Evolutionary conservation across 2,888 invertebrate genomes (phyloP).

Genomic region (Sinopyrophorus schimmeli): DNA sequence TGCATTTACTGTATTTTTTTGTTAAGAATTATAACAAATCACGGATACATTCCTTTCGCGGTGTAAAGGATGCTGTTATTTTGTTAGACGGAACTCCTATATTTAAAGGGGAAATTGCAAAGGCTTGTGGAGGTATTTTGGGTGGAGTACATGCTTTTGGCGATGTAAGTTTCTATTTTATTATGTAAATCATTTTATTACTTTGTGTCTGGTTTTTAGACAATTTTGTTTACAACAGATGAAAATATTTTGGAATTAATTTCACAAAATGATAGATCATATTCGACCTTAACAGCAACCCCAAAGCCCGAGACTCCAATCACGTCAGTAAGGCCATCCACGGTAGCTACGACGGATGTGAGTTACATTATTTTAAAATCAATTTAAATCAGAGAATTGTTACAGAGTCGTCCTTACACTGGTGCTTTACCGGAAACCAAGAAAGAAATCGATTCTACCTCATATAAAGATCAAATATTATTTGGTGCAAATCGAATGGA

Average conservation of each 20-base stretch:
- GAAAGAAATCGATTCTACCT: not conserved
- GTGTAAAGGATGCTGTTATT: conserved; percentile 72
- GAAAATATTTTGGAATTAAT: conserved; percentile 70
- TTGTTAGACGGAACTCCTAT: conserved; percentile 68
- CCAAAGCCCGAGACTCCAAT: conserved; percentile 40
- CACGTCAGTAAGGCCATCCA: conserved; percentile 62
- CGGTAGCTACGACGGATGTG: conserved; percentile 42
- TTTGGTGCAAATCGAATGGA: conserved; percentile 54
- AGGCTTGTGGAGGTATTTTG: conserved; percentile 73
- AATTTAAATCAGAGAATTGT: not conserved
- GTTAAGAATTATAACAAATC: conserved; percentile 93
- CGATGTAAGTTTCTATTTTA: conserved; percentile 60
- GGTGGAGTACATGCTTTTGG: conserved; percentile 72
- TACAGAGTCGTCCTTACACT: conserved; percentile 32
- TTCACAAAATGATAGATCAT: conserved; percentile 58
- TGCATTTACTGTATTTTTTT: conserved; percentile 38
- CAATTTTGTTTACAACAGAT: conserved; percentile 81
- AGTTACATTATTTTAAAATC: no score
- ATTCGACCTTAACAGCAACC: conserved; percentile 48
- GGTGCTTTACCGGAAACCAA: conserved; percentile 20
- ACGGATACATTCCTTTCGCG: conserved; percentile 79
- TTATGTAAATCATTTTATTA: not conserved
- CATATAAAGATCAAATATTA: conserved; percentile 41
- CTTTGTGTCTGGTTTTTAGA: conserved; percentile 59
- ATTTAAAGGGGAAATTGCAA: conserved; percentile 80